Evolutionary conservation across 2,113 vertebrate genomes (phyloP).

Genomic region (Neodon shergylaensis): DNA sequence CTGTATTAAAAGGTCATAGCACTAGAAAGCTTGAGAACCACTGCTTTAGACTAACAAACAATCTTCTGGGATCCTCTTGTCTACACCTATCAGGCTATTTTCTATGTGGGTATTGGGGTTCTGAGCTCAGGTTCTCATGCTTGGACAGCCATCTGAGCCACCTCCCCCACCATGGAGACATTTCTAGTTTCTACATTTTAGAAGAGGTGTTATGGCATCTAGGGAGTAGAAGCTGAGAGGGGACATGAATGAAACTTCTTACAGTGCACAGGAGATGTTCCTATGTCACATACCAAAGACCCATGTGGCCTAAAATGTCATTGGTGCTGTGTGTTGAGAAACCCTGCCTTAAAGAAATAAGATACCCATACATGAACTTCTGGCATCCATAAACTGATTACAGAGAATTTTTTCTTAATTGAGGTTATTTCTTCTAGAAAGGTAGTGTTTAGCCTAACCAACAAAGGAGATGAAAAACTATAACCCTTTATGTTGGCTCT

Average conservation of each 20-base stretch:
- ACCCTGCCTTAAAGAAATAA: background rate
- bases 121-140: background rate
- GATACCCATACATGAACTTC: background rate
- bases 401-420: background rate
- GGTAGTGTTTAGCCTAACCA: background rate
- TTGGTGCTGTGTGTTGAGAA: background rate
- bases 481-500: background rate
- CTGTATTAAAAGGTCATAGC: background rate
- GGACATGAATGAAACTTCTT: background rate
- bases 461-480: background rate
- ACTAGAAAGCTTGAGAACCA: background rate
- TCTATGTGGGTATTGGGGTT: background rate
- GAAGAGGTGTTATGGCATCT: background rate
- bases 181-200: background rate
- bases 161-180: background rate
- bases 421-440: slow-evolving; percentile 14
- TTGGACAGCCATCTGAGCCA: background rate
- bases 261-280: background rate
- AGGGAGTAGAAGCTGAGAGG: background rate
- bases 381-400: background rate
- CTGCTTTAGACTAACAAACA: background rate
- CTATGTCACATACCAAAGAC: background rate
- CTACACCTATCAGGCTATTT: background rate
- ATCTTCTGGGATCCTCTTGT: background rate
- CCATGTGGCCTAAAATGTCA: background rate